Conservation (phyloP, 2,797 vertebrate genomes). For the Phataginus tetradactyla region DNA sequence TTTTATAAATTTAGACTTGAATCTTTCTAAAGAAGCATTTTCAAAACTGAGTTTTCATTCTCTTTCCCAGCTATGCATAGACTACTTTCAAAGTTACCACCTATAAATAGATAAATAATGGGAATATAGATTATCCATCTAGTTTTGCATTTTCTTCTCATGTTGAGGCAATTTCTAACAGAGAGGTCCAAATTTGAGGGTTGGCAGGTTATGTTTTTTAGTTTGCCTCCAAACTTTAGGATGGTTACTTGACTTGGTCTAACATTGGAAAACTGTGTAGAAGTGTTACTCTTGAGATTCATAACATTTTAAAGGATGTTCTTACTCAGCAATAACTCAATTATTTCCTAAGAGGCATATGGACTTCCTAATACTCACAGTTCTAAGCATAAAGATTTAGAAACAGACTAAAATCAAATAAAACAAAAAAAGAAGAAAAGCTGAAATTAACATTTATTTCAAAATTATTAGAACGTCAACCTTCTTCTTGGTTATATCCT, state of each 20-base stretch:
- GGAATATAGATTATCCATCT: neutral
- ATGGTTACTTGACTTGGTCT: slow-evolving; percentile 23
- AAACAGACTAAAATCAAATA: neutral
- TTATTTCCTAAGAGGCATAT: neutral
- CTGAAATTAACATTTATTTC: slow-evolving; percentile 19
- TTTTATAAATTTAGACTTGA: slow-evolving; percentile 12
- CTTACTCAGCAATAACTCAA: neutral
- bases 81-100: neutral
- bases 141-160: neutral
- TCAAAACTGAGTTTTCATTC: slow-evolving; percentile 7
- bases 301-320: slow-evolving; percentile 1
- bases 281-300: slow-evolving; percentile 42
- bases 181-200: neutral
- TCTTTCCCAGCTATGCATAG: neutral
- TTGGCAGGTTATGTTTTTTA: neutral
- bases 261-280: neutral
- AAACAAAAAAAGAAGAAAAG: slow-evolving; percentile 23
- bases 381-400: neutral
- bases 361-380: neutral
- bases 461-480: neutral
- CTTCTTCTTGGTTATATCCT: neutral
- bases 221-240: neutral
- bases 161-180: neutral
- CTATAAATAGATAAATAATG: neutral
- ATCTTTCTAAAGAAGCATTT: slow-evolving; percentile 32